phyloP scores from a whole-genome alignment of 2,797 vertebrate species.

The Cyprinodon diabolis region DNA sequence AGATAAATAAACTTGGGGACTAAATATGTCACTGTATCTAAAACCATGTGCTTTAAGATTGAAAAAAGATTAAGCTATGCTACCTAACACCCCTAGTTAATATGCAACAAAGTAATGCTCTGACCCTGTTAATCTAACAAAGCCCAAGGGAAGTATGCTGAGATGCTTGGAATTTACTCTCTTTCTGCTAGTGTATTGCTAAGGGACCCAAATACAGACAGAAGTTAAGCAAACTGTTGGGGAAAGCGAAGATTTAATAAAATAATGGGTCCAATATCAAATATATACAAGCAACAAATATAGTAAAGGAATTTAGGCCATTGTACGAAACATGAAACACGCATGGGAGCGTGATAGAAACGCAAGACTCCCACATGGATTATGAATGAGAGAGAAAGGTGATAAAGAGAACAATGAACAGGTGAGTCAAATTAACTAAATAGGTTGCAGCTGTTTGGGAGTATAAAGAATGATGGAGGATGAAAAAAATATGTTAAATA shows the following conservation, averaged over 20 bases:
- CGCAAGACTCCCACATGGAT: background rate
- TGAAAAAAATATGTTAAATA: background rate
- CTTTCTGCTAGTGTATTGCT: background rate
- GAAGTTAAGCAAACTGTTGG: background rate
- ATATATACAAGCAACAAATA: background rate
- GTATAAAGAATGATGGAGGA: background rate
- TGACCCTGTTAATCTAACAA: too few relatives aligned
- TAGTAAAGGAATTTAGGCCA: background rate
- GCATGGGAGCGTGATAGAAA: background rate
- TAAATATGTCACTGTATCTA: too few relatives aligned
- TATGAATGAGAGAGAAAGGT: background rate
- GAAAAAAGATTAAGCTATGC: too few relatives aligned
- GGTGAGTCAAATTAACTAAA: background rate
- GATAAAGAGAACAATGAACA: background rate
- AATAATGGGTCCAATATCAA: background rate
- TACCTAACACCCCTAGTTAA: too few relatives aligned
- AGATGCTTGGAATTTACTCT: too few relatives aligned
- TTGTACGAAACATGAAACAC: background rate
- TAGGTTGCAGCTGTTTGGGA: background rate
- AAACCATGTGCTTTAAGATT: too few relatives aligned
- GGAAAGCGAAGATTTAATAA: background rate
- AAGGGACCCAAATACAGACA: background rate
- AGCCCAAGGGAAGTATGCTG: too few relatives aligned
- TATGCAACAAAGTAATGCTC: too few relatives aligned
- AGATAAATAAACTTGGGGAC: background rate